Percentiles rank a stretch among this genome's conserved stretches.
Conservation (phyloP, 2,888 invertebrate genomes). For the Pseudococcus longispinus region DNA sequence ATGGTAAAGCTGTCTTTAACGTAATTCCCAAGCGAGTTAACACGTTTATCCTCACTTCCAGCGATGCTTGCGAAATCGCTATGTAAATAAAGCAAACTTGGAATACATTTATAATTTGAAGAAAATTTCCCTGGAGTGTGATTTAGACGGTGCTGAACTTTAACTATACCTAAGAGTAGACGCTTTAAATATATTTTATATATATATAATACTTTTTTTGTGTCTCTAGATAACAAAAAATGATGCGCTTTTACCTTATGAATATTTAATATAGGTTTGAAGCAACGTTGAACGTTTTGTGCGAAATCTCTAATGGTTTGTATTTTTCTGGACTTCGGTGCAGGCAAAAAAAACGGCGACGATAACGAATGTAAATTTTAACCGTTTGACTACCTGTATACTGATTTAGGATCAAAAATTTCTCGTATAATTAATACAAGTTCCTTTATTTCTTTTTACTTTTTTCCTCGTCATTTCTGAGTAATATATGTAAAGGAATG, state of each 20-base stretch:
- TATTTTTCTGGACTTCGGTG: conserved; percentile 33
- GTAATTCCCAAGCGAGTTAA: conserved; percentile 53
- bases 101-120: conserved; percentile 56
- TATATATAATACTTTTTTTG: conserved; percentile 42
- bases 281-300: conserved; percentile 29
- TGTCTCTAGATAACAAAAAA: conserved; percentile 49
- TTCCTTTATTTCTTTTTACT: background rate
- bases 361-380: conserved; percentile 29
- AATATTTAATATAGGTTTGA: conserved; percentile 53
- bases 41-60: conserved; percentile 50
- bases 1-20: conserved; percentile 56
- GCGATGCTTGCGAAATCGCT: conserved; percentile 47
- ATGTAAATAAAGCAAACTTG: conserved; percentile 55
- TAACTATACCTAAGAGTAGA: conserved; percentile 54
- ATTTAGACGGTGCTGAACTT: conserved; percentile 54
- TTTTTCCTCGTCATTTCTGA: background rate
- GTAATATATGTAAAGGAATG: background rate
- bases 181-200: conserved; percentile 54
- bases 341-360: background rate
- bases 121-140: conserved; percentile 55
- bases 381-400: conserved; percentile 12
- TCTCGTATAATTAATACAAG: background rate
- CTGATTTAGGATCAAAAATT: background rate
- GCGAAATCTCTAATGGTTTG: conserved; percentile 40
- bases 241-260: conserved; percentile 53